phyloP scores from a whole-genome alignment of 2,888 invertebrate genomes.

The Halictus ligatus region DNA sequence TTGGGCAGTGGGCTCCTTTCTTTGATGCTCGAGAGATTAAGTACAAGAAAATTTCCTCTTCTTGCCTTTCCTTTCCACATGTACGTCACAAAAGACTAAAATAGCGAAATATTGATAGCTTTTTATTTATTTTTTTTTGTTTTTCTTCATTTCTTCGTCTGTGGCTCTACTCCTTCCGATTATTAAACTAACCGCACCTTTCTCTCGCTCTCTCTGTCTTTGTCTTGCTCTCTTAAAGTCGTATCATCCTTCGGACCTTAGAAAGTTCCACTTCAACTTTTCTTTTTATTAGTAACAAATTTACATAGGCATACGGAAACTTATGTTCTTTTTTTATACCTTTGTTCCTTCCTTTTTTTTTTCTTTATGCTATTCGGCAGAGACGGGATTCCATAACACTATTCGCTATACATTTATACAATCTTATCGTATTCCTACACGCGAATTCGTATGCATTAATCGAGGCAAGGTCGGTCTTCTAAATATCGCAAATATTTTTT shows the following conservation, averaged over 20 bases:
- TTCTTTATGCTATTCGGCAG: slow-evolving; percentile 70
- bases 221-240: slow-evolving; percentile 18
- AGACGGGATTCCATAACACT: slow-evolving; percentile 79
- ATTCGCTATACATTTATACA: slow-evolving; percentile 83
- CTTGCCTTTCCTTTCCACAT: slow-evolving; percentile 22
- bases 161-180: slow-evolving; percentile 39
- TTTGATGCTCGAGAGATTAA: slow-evolving; percentile 65
- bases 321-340: slow-evolving; percentile 66
- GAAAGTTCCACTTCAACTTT: slow-evolving; percentile 68
- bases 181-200: slow-evolving; percentile 21
- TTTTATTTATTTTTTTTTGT: slow-evolving; percentile 13
- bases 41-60: slow-evolving; percentile 64
- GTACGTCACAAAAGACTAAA: slow-evolving; percentile 53
- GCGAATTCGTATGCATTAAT: slow-evolving; percentile 69
- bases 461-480: slow-evolving; percentile 63
- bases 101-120: slow-evolving; percentile 50
- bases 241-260: slow-evolving; percentile 60
- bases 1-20: slow-evolving; percentile 56
- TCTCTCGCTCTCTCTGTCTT: not conserved
- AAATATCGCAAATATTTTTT: slow-evolving; percentile 38
- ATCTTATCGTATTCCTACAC: slow-evolving; percentile 74
- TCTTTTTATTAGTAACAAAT: slow-evolving; percentile 77
- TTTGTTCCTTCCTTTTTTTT: slow-evolving; percentile 53
- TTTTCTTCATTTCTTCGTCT: slow-evolving; percentile 21
- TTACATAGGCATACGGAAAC: slow-evolving; percentile 79